Conservation (phyloP, 2,888 invertebrate genomes). For the Muscina levida region DNA sequence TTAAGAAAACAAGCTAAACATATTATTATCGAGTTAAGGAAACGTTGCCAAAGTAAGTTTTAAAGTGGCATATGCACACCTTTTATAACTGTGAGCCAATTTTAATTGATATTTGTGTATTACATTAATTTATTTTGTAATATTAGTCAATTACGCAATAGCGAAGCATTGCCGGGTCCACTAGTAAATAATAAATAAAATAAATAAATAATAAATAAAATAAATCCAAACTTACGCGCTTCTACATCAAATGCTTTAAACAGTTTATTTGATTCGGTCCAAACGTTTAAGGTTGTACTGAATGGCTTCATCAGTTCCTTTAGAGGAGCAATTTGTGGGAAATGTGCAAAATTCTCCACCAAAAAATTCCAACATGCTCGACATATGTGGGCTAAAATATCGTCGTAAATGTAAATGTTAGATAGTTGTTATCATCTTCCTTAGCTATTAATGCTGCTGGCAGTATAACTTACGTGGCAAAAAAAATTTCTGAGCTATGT, state of each 20-base stretch:
- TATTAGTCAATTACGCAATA: no score
- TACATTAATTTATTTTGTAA: no score
- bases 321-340: constrained; percentile 72
- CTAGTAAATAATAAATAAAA: background rate
- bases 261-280: constrained; percentile 68
- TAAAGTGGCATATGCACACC: no score
- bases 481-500: constrained; percentile 67
- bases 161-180: no score
- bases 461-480: constrained; percentile 68
- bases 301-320: constrained; percentile 71
- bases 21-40: no score
- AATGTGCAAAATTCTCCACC: constrained; percentile 68
- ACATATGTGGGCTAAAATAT: constrained; percentile 67
- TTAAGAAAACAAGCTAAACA: no score
- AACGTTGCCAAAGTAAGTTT: no score
- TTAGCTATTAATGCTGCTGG: no score
- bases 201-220: background rate
- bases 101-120: no score
- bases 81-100: no score
- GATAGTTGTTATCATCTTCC: no score
- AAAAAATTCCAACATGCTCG: constrained; percentile 72
- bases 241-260: constrained; percentile 70
- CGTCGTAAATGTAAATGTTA: no score
- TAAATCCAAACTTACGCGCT: constrained; percentile 63
- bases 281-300: constrained; percentile 65